Evolutionary conservation across 1,140 invertebrate species (phyloP), one percentile per base, ranked within the genome.

Genomic region (Pentalonia nigronervosa): DNA sequence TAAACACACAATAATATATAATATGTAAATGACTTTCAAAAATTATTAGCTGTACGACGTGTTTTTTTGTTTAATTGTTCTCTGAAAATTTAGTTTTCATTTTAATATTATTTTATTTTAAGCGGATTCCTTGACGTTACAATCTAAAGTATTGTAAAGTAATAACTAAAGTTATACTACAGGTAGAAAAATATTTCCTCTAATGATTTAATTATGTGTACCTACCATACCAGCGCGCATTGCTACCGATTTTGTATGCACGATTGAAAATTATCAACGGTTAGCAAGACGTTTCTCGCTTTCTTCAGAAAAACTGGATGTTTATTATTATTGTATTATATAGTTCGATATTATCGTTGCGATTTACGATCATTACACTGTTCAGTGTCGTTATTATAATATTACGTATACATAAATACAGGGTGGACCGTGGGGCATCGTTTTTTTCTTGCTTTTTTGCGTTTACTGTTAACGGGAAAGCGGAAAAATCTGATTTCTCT

Each of bases 251-350:
- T 76, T 76, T n/a, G 60, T 76, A 76, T 30, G 60, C 60, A 76
- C 60, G 60, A 34, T n/a, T 76, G 60, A 76, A 76, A n/a, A 76
- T 76, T 76, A 76, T 76, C 60, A 76, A 76, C n/a, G 60, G 60
- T 76, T n/a, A 20, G 30, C 60, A 17, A n/a, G 14, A 11, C n/a
- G 60, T 76, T 76, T 76, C 60, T n/a, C 60, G 14, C 60, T 76
- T 76, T 76, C 60, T 76, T 76, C 60, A 14, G 60, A 76, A 76
- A 76, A 76, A 76, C 60, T 76, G 60, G n/a, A 30, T 1, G n/a
- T 20, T 76, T 76, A 76, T 34, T n/a, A 67, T 67, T 67, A n/a
- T 76, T 76, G 30, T 76, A 17, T n/a, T n/a, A 76, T 14, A 14
- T 2, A 34, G 4, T 76, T 1, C 9, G 11, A 6, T 76, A 76